Evolutionary conservation across 2,113 vertebrate genomes (phyloP).

Genomic region (Pan troglodytes): DNA sequence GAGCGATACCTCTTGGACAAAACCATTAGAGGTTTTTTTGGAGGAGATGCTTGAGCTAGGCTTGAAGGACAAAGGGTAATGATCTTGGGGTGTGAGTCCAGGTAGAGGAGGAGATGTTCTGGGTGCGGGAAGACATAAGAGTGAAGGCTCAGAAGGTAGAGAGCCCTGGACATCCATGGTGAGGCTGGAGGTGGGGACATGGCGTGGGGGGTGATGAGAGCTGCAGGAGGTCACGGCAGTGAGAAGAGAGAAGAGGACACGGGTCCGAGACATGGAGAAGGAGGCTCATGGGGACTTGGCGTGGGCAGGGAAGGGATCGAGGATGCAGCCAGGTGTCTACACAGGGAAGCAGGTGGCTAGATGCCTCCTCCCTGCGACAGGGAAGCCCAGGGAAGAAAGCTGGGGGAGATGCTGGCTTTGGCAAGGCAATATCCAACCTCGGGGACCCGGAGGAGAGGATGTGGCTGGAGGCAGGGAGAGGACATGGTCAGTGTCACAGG

Average conservation of each 20-base stretch:
- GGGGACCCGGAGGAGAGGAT: background rate
- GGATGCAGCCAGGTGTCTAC: background rate
- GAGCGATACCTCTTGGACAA: background rate
- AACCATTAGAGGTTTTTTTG: background rate
- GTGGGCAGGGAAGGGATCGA: background rate
- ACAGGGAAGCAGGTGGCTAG: background rate
- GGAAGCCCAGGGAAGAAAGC: background rate
- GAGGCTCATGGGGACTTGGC: accelerated
- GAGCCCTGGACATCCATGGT: background rate
- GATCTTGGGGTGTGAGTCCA: background rate
- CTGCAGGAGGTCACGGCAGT: background rate
- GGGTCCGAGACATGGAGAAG: background rate
- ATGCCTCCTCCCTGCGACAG: accelerated
- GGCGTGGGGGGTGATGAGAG: accelerated
- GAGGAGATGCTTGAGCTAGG: background rate
- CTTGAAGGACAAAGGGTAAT: background rate
- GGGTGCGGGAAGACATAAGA: background rate
- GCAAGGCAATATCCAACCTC: background rate
- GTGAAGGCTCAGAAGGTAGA: background rate
- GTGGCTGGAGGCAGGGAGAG: background rate
- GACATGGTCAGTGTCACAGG: accelerated
- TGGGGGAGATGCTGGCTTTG: background rate
- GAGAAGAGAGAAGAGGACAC: background rate
- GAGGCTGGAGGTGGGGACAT: background rate
- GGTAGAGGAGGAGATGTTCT: background rate